phyloP scores from a whole-genome alignment of 1,140 invertebrate species.

The Varroa destructor region DNA sequence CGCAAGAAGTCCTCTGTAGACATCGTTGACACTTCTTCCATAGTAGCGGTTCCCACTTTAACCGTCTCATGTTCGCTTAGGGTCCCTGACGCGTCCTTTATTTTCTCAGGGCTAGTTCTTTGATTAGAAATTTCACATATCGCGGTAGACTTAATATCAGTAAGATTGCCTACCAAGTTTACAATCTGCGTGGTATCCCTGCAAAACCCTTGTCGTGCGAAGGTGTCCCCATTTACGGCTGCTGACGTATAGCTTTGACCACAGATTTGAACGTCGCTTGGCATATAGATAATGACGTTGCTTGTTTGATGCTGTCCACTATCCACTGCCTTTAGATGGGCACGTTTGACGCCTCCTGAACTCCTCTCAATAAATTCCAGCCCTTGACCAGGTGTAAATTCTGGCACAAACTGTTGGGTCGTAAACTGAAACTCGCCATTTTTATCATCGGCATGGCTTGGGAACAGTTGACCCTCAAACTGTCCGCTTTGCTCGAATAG shows the following conservation, averaged over 20 bases:
- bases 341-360: too few species aligned
- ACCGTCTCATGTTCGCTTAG: not conserved
- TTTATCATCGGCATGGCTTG: not conserved
- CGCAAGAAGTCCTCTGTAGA: not conserved
- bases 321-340: not conserved
- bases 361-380: not conserved
- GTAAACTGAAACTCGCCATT: slow-evolving; percentile 6
- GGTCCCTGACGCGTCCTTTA: too few species aligned
- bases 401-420: not conserved
- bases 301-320: not conserved
- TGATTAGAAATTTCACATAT: not conserved
- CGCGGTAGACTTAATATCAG: not conserved
- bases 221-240: not conserved
- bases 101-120: too few species aligned
- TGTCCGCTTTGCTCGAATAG: slow-evolving; percentile 4
- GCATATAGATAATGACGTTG: slow-evolving; percentile 14
- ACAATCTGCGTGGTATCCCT: not conserved
- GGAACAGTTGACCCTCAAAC: slow-evolving; percentile 26
- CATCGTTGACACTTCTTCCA: not conserved
- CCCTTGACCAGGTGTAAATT: not conserved
- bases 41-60: too few species aligned
- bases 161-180: not conserved
- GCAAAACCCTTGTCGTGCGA: not conserved
- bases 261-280: not conserved
- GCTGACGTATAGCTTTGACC: not conserved